Evolutionary conservation across 2,888 invertebrate genomes (phyloP), one percentile per base, ranked within the genome.

Genomic region (Drosophila macrothrix): DNA sequence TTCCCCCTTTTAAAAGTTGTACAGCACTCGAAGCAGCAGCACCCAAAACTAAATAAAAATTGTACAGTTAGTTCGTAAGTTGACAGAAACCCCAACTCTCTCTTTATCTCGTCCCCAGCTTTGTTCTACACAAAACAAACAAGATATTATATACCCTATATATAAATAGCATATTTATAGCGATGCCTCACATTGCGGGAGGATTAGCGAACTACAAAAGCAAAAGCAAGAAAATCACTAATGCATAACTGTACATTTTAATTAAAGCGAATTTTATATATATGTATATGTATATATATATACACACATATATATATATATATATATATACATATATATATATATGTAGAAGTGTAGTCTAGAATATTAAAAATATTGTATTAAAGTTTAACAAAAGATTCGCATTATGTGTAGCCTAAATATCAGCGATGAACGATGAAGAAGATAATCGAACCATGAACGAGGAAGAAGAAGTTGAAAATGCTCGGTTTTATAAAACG

Each of bases 331-430:
- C 10, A 12, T 43, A n/a, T 61, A 67, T 54, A 54, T 65, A 70
- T 31, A 55, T 41, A 65, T 52, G 65, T 62, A 65, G 72, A 39
- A 49, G 65, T 31, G 62, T 79, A 79, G 76, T 71, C 77, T 77
- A 83, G 79, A 60, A 71, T 76, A 76, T 87, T 88, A 86, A 83
- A 86, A 86, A 77, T 84, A 84, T 67, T 87, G 86, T 86, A 87
- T 84, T 84, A 88, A 88, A 88, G 83, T 80, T 82, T 58, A 67
- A 75, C 67, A 71, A 39, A 39, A 58, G 49, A 33, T 75, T 79
- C 78, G 75, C 75, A 78, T 79, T 72, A 81, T 63, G 75, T 85
- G 58, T 80, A 83, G 71, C 77, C 74, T 76, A 82, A 87, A 73
- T 70, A 84, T 71, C 82, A 76, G 67, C 70, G 56, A 46, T 25